Conservation (phyloP, 1,140 invertebrate species). For the Aphis gossypii region DNA sequence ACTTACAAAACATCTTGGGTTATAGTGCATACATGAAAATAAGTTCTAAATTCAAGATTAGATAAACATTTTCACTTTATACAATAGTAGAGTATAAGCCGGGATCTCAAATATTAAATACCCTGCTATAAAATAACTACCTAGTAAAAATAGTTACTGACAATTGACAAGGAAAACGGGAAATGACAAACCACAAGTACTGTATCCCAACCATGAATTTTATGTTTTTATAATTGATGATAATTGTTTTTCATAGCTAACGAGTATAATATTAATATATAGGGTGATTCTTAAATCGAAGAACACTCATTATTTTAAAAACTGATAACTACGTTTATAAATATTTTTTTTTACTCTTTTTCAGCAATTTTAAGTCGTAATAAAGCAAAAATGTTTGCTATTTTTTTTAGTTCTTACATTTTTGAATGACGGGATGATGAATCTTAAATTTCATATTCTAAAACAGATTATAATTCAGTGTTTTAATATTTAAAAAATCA, state of each 20-base stretch:
- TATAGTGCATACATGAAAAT: not conserved
- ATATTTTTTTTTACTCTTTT: not conserved
- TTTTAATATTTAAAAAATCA: not conserved
- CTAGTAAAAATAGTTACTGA: not conserved
- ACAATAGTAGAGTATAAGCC: not conserved
- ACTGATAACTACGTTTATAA: too few relatives aligned
- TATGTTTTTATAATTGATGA: not conserved
- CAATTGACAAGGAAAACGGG: not conserved
- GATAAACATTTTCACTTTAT: not conserved
- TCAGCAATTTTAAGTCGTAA: not conserved
- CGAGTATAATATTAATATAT: not conserved
- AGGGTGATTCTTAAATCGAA: not conserved
- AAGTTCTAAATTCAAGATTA: not conserved
- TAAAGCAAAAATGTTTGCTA: not conserved
- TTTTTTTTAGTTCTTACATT: not conserved
- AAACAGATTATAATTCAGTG: not conserved
- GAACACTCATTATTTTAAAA: not conserved
- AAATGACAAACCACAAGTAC: not conserved
- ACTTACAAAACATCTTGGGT: not conserved
- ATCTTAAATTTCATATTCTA: not conserved
- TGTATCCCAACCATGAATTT: not conserved
- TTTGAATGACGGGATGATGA: not conserved
- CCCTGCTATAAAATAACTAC: not conserved
- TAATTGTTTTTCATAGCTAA: slow-evolving; percentile 26
- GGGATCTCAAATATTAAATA: not conserved